phyloP scores from a whole-genome alignment of 1,140 invertebrate species.

The Vollenhovia emeryi region DNA sequence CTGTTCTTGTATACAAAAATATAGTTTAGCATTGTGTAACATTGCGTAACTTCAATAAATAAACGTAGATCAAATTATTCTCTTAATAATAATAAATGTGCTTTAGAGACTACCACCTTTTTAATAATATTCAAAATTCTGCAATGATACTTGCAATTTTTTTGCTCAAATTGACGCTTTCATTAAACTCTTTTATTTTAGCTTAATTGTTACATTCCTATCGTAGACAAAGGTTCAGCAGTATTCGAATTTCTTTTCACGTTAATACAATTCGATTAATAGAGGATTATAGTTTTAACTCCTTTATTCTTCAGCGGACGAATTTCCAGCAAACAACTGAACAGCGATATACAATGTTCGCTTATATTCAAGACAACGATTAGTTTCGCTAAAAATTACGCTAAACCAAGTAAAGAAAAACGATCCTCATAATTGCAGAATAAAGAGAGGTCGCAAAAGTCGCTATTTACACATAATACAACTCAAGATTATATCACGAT shows the following conservation, averaged over 20 bases:
- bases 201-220: background rate
- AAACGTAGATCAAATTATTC: background rate
- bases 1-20: background rate
- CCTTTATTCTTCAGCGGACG: no score
- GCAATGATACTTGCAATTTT: background rate
- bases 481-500: background rate
- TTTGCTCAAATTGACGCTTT: background rate
- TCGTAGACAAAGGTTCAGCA: background rate
- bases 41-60: background rate
- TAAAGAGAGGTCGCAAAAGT: background rate
- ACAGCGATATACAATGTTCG: background rate
- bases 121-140: background rate
- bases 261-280: background rate
- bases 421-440: background rate
- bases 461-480: background rate
- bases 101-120: background rate
- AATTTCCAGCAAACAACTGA: background rate
- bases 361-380: background rate
- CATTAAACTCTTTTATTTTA: background rate
- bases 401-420: background rate
- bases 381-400: background rate
- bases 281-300: background rate
- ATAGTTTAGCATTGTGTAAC: background rate
- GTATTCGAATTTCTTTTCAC: conserved; percentile 11
- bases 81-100: background rate